Conservation (phyloP, 2,888 invertebrate species). For the Dichetophora obliterata region DNA sequence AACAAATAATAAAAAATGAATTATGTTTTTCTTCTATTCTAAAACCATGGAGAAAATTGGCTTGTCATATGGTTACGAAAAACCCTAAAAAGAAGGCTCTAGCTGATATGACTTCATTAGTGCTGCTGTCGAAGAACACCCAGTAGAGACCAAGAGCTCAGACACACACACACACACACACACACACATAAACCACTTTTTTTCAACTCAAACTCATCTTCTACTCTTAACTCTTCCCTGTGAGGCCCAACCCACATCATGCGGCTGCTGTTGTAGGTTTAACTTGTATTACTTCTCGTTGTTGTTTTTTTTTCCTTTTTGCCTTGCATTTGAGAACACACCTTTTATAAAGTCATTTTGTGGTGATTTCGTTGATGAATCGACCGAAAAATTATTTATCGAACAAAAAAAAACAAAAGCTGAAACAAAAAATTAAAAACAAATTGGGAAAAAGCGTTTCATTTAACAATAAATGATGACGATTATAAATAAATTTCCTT, state of each 20-base stretch:
- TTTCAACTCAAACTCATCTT: constrained; percentile 23
- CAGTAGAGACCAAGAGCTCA: constrained; percentile 35
- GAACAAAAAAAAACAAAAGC: constrained; percentile 13
- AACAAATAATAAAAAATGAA: constrained; percentile 26
- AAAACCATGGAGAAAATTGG: constrained; percentile 18
- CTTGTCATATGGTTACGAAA: constrained; percentile 42
- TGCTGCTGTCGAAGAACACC: constrained; percentile 41
- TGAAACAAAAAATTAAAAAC: background rate
- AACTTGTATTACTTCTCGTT: background rate
- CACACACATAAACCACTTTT: background rate
- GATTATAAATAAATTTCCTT: constrained; percentile 53
- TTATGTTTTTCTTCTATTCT: background rate
- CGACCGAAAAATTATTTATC: constrained; percentile 29
- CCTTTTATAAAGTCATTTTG: constrained; percentile 38
- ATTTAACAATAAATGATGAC: constrained; percentile 42
- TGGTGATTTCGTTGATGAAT: constrained; percentile 40
- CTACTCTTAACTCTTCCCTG: constrained; percentile 14
- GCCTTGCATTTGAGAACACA: constrained; percentile 8
- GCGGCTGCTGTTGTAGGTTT: constrained; percentile 13
- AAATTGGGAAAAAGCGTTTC: constrained; percentile 21
- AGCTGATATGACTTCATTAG: constrained; percentile 40
- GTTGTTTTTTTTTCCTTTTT: background rate
- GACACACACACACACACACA: constrained; percentile 6
- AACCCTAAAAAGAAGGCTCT: background rate
- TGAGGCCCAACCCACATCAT: constrained; percentile 13